phyloP scores from a whole-genome alignment of 1,140 invertebrate species.

The Leptinotarsa lineolata region DNA sequence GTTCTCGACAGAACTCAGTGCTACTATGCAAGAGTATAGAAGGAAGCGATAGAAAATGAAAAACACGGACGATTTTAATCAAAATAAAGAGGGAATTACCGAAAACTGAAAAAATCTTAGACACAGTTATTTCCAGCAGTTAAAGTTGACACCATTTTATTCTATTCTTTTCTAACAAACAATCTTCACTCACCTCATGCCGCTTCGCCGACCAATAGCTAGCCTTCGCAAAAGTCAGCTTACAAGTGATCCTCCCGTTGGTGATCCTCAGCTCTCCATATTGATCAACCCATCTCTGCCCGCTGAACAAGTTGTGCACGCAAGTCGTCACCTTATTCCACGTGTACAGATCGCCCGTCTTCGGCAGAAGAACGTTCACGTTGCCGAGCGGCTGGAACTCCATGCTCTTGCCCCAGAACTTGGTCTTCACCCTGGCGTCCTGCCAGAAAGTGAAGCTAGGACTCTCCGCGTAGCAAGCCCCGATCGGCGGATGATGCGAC shows the following conservation, averaged over 20 bases:
- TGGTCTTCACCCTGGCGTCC: slow-evolving; percentile 80
- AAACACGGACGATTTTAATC: no score
- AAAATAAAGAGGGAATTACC: no score
- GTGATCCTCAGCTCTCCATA: slow-evolving; percentile 81
- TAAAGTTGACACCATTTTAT: no score
- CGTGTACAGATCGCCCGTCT: slow-evolving; percentile 70
- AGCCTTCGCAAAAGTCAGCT: slow-evolving; percentile 82
- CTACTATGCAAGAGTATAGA: no score
- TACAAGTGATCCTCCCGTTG: slow-evolving; percentile 70
- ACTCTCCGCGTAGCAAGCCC: slow-evolving; percentile 80
- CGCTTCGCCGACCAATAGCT: slow-evolving; percentile 79
- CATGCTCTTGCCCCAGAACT: slow-evolving; percentile 92
- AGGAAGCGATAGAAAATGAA: no score
- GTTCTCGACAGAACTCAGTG: no score
- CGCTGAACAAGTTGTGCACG: slow-evolving; percentile 83
- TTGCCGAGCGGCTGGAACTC: slow-evolving; percentile 81
- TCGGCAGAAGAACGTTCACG: slow-evolving; percentile 60
- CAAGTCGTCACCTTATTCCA: slow-evolving; percentile 91
- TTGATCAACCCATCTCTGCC: slow-evolving; percentile 84
- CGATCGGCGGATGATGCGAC: slow-evolving; percentile 85
- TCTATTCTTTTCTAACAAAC: no score
- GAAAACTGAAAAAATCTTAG: no score
- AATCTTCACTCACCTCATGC: slow-evolving; percentile 62
- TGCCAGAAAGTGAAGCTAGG: slow-evolving; percentile 80
- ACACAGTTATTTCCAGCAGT: no score